Evolutionary conservation across 2,113 vertebrate species (phyloP).

Genomic region (Corythornis cristatus): DNA sequence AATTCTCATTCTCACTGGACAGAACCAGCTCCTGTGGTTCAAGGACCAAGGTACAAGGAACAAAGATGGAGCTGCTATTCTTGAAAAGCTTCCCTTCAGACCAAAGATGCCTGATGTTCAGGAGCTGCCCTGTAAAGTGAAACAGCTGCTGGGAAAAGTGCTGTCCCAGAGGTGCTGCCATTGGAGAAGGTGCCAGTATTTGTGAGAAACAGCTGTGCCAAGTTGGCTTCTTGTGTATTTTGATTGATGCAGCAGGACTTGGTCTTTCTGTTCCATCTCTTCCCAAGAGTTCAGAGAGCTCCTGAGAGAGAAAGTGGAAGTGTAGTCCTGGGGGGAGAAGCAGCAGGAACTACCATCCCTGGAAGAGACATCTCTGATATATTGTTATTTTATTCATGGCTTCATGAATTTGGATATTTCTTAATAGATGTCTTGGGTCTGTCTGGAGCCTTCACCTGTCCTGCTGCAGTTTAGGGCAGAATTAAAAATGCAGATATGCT

Average conservation of each 20-base stretch:
- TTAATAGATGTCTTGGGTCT: not conserved
- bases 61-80: not conserved
- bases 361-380: not conserved
- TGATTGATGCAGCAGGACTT: not conserved
- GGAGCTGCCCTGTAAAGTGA: not conserved
- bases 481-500: not conserved
- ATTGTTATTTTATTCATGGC: not conserved
- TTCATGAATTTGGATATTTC: not conserved
- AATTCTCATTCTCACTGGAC: not conserved
- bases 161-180: not conserved
- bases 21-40: not conserved
- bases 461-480: not conserved
- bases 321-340: not conserved
- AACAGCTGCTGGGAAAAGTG: not conserved
- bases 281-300: not conserved
- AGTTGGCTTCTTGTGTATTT: not conserved
- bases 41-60: not conserved
- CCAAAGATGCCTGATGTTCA: not conserved
- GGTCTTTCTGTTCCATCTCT: not conserved
- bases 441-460: not conserved
- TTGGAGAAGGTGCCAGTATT: not conserved
- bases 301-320: not conserved
- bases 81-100: not conserved
- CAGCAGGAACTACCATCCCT: not conserved
- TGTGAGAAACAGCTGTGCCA: not conserved